These are phyloP conservation scores for Xiphophorus maculatus DNA, from an alignment of 2,113 vertebrate genomes.

Conservation along the genomic window DNA sequence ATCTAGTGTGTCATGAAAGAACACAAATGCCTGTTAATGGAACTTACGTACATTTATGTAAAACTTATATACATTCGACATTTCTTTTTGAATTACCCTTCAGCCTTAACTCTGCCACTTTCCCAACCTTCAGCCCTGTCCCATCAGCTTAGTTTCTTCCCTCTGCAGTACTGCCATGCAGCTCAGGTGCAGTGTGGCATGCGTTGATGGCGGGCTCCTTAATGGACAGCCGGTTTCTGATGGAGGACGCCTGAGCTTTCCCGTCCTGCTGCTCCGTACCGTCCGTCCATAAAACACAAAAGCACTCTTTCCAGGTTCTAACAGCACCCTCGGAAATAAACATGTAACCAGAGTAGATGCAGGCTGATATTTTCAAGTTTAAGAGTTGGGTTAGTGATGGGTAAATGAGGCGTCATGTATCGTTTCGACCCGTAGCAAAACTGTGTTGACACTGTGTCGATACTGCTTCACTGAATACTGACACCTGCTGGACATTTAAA, in stretches of 20 bases:
- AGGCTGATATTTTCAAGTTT: neutral
- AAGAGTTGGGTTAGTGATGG: neutral
- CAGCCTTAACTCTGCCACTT: neutral
- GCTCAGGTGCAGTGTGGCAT: slow-evolving; percentile 58
- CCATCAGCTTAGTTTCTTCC: neutral
- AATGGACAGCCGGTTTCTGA: slow-evolving; percentile 63
- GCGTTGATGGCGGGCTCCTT: slow-evolving; percentile 38
- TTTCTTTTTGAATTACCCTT: neutral
- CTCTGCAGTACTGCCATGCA: slow-evolving; percentile 27
- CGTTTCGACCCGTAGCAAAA: too few relatives aligned
- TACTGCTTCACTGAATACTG: too few relatives aligned
- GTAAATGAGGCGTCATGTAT: too few relatives aligned
- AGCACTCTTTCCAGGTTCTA: slow-evolving; percentile 66
- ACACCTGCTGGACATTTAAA: too few relatives aligned
- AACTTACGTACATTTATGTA: neutral
- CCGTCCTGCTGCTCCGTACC: slow-evolving; percentile 50
- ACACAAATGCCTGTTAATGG: too few relatives aligned
- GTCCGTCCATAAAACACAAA: slow-evolving; percentile 62
- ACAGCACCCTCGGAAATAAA: slow-evolving; percentile 26
- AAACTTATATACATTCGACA: neutral
- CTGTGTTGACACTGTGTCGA: too few relatives aligned
- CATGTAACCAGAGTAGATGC: neutral
- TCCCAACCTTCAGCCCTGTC: neutral
- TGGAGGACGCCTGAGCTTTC: slow-evolving; percentile 38
- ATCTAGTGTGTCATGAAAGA: too few relatives aligned